Conservation (phyloP, 2,797 vertebrate genomes). For the Propithecus perrieri region DNA sequence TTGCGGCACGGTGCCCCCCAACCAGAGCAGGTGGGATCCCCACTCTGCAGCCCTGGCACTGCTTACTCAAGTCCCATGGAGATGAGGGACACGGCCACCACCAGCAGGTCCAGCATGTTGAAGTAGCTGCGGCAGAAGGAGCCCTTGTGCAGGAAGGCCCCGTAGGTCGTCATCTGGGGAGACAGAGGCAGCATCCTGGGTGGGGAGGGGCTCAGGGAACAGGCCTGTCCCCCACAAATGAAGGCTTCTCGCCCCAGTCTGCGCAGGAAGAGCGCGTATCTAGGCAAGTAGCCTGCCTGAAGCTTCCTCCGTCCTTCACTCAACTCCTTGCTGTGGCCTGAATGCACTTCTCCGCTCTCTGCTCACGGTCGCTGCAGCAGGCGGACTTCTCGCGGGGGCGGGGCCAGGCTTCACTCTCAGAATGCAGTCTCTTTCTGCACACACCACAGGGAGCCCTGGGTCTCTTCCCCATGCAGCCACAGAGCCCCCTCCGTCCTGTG, state of each 20-base stretch:
- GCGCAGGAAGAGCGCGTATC: background rate
- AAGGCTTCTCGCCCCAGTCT: background rate
- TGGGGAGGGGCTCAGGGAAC: background rate
- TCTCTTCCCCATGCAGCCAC: background rate
- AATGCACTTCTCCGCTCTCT: background rate
- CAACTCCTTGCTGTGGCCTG: background rate
- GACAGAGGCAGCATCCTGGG: constrained; percentile 24
- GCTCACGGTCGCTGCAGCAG: rapidly evolving
- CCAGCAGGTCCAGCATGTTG: constrained; percentile 98
- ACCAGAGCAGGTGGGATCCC: background rate
- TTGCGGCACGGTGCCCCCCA: background rate
- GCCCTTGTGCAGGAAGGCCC: constrained; percentile 97
- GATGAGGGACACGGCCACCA: constrained; percentile 96
- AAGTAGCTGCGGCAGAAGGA: constrained; percentile 99
- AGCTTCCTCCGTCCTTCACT: rapidly evolving
- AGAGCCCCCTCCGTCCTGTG: no score
- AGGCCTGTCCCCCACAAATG: background rate
- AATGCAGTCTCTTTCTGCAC: background rate
- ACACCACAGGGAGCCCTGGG: rapidly evolving
- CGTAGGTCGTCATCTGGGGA: constrained; percentile 95
- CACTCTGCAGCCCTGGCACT: background rate
- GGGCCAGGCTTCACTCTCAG: background rate
- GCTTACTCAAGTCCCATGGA: constrained; percentile 98
- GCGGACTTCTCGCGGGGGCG: background rate
- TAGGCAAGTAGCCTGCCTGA: rapidly evolving